Conservation (phyloP, 2,113 vertebrate genomes). For the Maccullochella peelii region DNA sequence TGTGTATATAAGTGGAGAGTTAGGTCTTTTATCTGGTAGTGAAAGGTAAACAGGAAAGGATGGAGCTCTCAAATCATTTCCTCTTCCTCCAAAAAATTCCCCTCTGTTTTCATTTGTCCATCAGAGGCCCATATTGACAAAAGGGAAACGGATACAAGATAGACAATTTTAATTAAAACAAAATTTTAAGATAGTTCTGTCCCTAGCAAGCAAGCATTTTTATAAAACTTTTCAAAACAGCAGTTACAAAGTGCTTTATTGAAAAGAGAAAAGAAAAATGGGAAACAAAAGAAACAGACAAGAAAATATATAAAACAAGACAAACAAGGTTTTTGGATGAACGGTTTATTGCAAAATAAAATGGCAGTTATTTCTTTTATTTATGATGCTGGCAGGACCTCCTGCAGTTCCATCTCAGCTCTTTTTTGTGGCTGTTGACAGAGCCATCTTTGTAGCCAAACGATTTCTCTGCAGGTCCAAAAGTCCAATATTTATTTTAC, state of each 20-base stretch:
- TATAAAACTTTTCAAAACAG: not conserved
- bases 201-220: not conserved
- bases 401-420: not conserved
- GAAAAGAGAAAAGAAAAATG: not conserved
- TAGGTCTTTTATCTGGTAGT: slow-evolving; percentile 58
- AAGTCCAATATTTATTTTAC: slow-evolving; percentile 10
- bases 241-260: not conserved
- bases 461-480: not conserved
- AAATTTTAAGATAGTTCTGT: not conserved
- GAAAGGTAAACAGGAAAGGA: slow-evolving; percentile 81
- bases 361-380: not conserved
- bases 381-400: not conserved
- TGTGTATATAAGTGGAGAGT: slow-evolving; percentile 24
- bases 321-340: not conserved
- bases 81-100: slow-evolving; percentile 54
- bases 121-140: slow-evolving; percentile 33
- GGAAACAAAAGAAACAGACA: not conserved
- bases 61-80: slow-evolving; percentile 74
- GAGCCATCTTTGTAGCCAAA: slow-evolving; percentile 21
- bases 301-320: not conserved
- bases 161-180: not conserved
- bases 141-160: not conserved
- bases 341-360: not conserved
- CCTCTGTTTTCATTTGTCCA: slow-evolving; percentile 32
- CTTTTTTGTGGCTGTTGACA: not conserved